These are phyloP conservation scores for Distichodus sexfasciatus DNA, from an alignment of 2,797 vertebrate genomes.

Conservation along the genomic window DNA sequence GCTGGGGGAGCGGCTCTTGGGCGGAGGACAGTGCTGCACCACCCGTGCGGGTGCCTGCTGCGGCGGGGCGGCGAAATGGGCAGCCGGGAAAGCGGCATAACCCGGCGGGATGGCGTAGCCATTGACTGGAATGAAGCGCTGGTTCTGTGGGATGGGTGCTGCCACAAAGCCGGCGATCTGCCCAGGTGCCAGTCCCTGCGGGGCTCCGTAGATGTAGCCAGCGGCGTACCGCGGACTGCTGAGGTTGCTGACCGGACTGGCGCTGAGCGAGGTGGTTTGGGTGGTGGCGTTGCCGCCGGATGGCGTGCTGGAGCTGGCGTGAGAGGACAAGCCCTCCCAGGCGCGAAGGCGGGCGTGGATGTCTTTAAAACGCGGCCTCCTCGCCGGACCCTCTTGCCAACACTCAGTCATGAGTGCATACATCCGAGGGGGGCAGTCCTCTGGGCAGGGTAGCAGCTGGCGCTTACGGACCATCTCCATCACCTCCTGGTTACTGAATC, in stretches of 20 bases:
- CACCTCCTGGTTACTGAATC: conserved; percentile 97
- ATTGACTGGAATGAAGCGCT: conserved; percentile 94
- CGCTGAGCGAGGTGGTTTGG: conserved; percentile 96
- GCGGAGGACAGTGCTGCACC: conserved; percentile 94
- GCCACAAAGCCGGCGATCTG: conserved; percentile 86
- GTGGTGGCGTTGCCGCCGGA: conserved; percentile 97
- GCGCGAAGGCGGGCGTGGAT: conserved; percentile 87
- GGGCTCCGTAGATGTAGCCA: conserved; percentile 84
- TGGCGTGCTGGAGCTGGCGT: conserved; percentile 94
- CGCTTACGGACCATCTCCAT: conserved; percentile 97
- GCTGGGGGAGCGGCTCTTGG: conserved; percentile 96
- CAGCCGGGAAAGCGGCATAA: conserved; percentile 90
- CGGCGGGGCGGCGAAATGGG: conserved; percentile 84
- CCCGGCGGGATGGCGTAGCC: conserved; percentile 93
- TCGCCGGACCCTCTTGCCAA: conserved; percentile 92
- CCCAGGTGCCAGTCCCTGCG: conserved; percentile 78
- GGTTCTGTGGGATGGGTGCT: conserved; percentile 82
- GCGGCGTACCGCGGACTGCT: conserved; percentile 92
- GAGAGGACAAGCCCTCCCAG: conserved; percentile 94
- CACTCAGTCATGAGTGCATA: conserved; percentile 96
- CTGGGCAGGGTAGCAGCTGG: conserved; percentile 92
- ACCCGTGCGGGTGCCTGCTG: conserved; percentile 81
- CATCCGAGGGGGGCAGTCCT: conserved; percentile 94
- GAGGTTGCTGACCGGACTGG: conserved; percentile 95
- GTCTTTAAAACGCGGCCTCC: conserved; percentile 93